Conservation (phyloP, 64 coral and sea anemone genomes). For the Montipora cactus region DNA sequence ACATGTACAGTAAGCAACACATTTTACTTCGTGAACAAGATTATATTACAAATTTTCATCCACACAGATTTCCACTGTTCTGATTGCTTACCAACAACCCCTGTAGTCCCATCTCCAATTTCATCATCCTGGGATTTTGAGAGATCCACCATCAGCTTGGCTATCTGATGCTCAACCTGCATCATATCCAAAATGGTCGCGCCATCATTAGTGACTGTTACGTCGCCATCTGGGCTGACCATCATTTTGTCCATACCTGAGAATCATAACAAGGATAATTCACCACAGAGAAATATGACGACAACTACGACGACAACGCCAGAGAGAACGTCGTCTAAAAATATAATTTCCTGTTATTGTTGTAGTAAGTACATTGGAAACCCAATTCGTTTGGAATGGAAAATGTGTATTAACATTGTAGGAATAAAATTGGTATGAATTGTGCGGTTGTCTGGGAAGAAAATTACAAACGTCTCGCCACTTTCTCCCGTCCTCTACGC, state of each 20-base stretch:
- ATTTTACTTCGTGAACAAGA: not conserved
- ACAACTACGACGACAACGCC: too few relatives aligned
- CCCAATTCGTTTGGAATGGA: too few relatives aligned
- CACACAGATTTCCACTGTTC: not conserved
- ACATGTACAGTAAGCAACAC: too few relatives aligned
- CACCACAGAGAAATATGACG: too few relatives aligned
- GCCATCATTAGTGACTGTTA: conserved; percentile 97
- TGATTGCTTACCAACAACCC: conserved; percentile 83
- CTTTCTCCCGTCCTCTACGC: too few relatives aligned
- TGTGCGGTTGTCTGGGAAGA: too few relatives aligned
- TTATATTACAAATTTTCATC: not conserved
- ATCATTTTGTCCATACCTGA: conserved; percentile 99
- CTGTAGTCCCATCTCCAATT: conserved; percentile 98
- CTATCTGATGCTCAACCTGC: conserved; percentile 98
- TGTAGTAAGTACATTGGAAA: too few relatives aligned
- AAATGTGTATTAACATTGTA: too few relatives aligned
- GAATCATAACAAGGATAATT: not conserved
- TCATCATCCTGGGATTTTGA: conserved; percentile 99
- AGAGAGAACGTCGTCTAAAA: too few relatives aligned
- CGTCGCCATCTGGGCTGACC: conserved; percentile 98
- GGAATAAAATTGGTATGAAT: too few relatives aligned
- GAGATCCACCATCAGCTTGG: conserved; percentile 96
- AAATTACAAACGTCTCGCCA: too few relatives aligned
- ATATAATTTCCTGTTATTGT: too few relatives aligned
- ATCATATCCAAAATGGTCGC: conserved; percentile 95